phyloP scores from a whole-genome alignment of 1,140 invertebrate species.

The Vollenhovia emeryi region DNA sequence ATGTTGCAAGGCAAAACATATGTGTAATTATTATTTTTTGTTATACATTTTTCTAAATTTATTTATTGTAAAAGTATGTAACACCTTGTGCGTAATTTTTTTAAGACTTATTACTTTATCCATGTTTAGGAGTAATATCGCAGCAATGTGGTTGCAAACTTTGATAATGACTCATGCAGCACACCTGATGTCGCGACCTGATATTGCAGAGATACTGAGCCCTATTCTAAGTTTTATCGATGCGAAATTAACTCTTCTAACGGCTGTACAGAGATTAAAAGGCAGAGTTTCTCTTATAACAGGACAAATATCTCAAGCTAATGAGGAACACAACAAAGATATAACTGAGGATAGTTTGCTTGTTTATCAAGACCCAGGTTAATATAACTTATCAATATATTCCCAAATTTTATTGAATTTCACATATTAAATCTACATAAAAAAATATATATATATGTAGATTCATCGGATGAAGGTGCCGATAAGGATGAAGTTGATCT shows the following conservation, averaged over 20 bases:
- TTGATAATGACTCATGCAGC: conserved; percentile 88
- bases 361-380: conserved; percentile 87
- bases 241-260: conserved; percentile 85
- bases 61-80: neutral
- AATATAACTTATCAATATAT: neutral
- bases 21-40: conserved; percentile 81
- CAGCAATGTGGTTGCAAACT: conserved; percentile 87
- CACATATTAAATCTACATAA: neutral
- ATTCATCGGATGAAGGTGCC: conserved; percentile 80
- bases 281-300: conserved; percentile 87
- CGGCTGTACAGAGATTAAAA: conserved; percentile 86
- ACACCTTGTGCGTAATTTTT: neutral
- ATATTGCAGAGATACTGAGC: conserved; percentile 85
- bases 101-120: neutral
- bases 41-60: conserved; percentile 23
- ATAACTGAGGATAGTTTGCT: conserved; percentile 83
- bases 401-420: neutral
- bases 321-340: conserved; percentile 82
- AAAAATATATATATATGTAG: conserved; percentile 66
- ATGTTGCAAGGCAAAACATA: conserved; percentile 88
- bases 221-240: conserved; percentile 88
- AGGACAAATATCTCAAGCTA: conserved; percentile 85
- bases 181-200: conserved; percentile 87
- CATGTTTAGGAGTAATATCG: conserved; percentile 86
- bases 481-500: conserved; percentile 78